phyloP scores from a whole-genome alignment of 2,797 vertebrate species.

The Denticeps clupeoides region DNA sequence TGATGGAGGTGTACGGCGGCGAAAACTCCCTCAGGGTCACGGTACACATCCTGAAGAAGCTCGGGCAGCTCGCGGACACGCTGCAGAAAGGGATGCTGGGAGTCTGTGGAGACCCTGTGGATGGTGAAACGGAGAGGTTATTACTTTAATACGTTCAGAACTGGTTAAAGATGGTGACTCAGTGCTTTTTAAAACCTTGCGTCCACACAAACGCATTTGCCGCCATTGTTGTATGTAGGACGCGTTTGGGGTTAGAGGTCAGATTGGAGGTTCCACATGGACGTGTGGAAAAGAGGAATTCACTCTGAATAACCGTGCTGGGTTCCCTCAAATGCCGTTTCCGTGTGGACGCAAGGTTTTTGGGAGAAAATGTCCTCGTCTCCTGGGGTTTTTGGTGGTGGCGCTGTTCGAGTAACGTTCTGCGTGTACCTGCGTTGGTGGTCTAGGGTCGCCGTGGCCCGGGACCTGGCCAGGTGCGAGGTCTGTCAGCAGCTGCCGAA shows the following conservation, averaged over 20 bases:
- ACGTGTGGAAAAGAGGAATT: too few relatives aligned
- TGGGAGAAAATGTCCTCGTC: too few relatives aligned
- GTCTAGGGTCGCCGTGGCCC: neutral
- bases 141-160: neutral
- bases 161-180: neutral
- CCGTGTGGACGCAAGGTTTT: too few relatives aligned
- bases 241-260: too few relatives aligned
- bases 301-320: too few relatives aligned
- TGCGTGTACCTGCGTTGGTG: neutral
- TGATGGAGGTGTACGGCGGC: neutral
- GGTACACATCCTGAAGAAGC: slow-evolving; percentile 11
- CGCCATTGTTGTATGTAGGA: too few relatives aligned
- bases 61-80: neutral
- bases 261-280: too few relatives aligned
- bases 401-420: neutral
- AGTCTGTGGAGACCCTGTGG: slow-evolving; percentile 15
- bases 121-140: neutral
- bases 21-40: neutral
- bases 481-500: neutral
- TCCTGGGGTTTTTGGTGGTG: too few relatives aligned
- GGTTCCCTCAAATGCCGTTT: too few relatives aligned
- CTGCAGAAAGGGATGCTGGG: slow-evolving; percentile 34
- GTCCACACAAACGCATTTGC: too few relatives aligned
- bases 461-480: neutral
- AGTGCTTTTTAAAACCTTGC: too few relatives aligned